Evolutionary conservation across 2,113 vertebrate genomes (phyloP), one percentile per base, ranked within the genome.

Genomic region (Ancistrus triradiatus): DNA sequence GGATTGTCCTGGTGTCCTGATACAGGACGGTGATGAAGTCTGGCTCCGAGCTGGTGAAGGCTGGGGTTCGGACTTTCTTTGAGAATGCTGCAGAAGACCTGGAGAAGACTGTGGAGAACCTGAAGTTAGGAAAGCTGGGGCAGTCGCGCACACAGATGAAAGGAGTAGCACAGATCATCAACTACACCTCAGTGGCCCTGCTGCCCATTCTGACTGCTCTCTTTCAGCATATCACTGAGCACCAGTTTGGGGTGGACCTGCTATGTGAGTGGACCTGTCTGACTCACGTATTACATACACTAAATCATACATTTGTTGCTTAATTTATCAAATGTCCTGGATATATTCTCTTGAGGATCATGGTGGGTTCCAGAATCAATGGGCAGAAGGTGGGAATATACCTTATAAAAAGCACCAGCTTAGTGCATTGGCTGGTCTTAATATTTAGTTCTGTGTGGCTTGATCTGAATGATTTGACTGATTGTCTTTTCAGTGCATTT

Each of bases 21-120:
- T 44, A 13, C 75, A 98, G 95, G 74, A 98, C 94, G 0, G 95
- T 98, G 75, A 96, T 98, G 95, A 98, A 96, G 81, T 97, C 93
- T 0, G 95, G 95, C 65, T 88, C 93, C 0, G 95, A 98, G 84
- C 83, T 96, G 73, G 94, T 98, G 67, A 98, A 98, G 79, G 95
- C 92, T 0, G 91, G 92, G 10, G 73, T 98, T 1, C 86, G 89
- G 51, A 78, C 88, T 0, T 97, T 98, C 87, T 98, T 98, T 74
- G 95, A 98, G 81, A 96, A 91, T 42, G 95, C 95, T 7, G 88
- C 94, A 0, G 95, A 98, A 85, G 95, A 98, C 76, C 83, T 97
- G 58, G 85, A 89, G 68, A 98, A 97, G 83, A 93, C 95, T 33
- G 81, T 90, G 8, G 95, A 98, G 85, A 98, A 97, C 80, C 85